These are phyloP conservation scores for Sycophila sp. DNA, from an alignment of 1,140 invertebrate species.

Conservation along the genomic window DNA sequence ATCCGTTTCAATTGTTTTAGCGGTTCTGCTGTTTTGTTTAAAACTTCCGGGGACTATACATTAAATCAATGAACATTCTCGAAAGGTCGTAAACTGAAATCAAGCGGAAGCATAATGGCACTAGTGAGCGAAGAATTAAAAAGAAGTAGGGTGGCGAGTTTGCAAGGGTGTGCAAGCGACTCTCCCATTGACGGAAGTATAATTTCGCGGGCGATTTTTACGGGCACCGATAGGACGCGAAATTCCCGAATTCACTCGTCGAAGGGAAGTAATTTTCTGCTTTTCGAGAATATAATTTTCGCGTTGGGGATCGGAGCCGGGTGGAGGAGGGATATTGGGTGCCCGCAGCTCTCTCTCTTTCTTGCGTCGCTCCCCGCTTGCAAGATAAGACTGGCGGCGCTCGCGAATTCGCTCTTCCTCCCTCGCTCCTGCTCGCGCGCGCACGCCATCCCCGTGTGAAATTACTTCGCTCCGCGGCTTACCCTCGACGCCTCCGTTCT, in stretches of 20 bases:
- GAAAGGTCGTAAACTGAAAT: too few relatives aligned
- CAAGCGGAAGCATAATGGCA: too few relatives aligned
- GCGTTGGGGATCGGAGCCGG: constrained; percentile 45
- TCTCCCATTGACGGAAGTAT: too few relatives aligned
- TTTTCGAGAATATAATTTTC: constrained; percentile 66
- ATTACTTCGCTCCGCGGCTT: constrained; percentile 67
- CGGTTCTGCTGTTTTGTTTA: too few relatives aligned
- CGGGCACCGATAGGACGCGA: constrained; percentile 21
- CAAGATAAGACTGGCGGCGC: constrained; percentile 33
- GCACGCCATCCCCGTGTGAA: constrained; percentile 59
- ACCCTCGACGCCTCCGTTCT: constrained; percentile 53
- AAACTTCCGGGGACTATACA: too few relatives aligned
- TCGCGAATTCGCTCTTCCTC: constrained; percentile 30
- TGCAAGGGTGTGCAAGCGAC: too few relatives aligned
- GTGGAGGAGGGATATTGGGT: constrained; percentile 55
- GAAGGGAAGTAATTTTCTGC: constrained; percentile 61
- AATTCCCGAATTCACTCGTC: constrained; percentile 36
- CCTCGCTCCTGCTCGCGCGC: constrained; percentile 2
- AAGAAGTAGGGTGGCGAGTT: too few relatives aligned
- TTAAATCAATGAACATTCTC: too few relatives aligned
- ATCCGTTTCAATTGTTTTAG: too few relatives aligned
- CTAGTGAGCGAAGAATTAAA: constrained; percentile 16
- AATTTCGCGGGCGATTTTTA: constrained; percentile 45
- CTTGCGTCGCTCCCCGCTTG: constrained; percentile 4
- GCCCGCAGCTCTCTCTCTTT: constrained; percentile 18